phyloP scores from a whole-genome alignment of 1,140 invertebrate species.

The Apis florea region DNA sequence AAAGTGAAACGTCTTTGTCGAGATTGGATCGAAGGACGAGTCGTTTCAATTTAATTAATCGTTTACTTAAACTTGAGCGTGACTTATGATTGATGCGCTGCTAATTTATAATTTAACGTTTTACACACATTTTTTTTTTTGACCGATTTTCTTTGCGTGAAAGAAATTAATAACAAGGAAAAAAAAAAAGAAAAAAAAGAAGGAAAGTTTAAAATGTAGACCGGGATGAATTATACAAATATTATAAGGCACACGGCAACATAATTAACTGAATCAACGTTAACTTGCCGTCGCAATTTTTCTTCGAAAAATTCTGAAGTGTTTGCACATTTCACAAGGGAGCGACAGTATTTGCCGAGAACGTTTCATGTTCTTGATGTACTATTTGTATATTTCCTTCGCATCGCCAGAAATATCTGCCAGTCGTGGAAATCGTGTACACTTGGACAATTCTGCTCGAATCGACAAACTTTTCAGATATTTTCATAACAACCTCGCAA shows the following conservation, averaged over 20 bases:
- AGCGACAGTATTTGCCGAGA: conserved; percentile 12
- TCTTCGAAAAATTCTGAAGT: not conserved
- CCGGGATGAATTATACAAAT: conserved; percentile 3
- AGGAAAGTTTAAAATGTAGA: not conserved
- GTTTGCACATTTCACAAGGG: conserved; percentile 13
- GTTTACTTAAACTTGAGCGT: no score
- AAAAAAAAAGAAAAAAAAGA: not conserved
- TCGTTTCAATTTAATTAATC: not conserved
- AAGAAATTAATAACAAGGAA: no score
- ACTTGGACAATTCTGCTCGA: not conserved
- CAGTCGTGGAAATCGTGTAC: not conserved
- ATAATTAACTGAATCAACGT: conserved; percentile 7
- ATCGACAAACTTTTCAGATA: not conserved
- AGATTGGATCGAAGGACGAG: not conserved
- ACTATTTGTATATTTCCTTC: conserved; percentile 2
- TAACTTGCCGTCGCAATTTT: not conserved
- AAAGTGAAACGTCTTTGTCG: not conserved
- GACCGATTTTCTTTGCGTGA: not conserved
- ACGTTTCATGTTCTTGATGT: conserved; percentile 6
- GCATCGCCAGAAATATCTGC: conserved; percentile 2
- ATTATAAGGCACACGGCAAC: not conserved
- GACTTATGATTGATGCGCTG: not conserved
- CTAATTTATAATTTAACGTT: not conserved
- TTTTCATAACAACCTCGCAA: not conserved
- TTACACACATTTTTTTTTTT: not conserved